These are phyloP conservation scores for Calameuta filiformis DNA, from an alignment of 2,888 invertebrate species.

Conservation along the genomic window DNA sequence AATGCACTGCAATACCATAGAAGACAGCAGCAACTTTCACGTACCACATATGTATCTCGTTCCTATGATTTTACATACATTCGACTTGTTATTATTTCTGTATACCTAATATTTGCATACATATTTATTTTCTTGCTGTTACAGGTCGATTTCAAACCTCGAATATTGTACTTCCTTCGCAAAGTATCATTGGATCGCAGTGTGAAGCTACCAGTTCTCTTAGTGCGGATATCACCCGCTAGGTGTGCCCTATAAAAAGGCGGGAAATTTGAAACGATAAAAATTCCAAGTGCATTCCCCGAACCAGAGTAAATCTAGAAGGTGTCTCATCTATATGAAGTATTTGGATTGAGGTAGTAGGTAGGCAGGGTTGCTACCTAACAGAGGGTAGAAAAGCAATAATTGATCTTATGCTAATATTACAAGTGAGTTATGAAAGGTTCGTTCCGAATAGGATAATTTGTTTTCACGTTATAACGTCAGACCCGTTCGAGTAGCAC, in stretches of 20 bases:
- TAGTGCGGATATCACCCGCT: background rate
- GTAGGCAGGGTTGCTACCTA: background rate
- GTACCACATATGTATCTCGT: background rate
- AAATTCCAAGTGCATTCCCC: background rate
- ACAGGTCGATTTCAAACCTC: background rate
- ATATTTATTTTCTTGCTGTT: background rate
- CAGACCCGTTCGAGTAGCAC: background rate
- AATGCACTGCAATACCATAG: background rate
- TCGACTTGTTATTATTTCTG: background rate
- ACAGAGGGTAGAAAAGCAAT: conserved; percentile 47
- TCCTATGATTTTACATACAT: background rate
- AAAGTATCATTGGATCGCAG: background rate
- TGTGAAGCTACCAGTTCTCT: background rate
- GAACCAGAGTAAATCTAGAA: background rate
- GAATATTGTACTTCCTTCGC: background rate
- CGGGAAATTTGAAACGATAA: background rate
- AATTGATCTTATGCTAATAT: conserved; percentile 58
- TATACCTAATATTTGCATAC: background rate
- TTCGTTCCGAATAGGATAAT: conserved; percentile 56
- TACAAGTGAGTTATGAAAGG: conserved; percentile 52
- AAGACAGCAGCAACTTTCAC: background rate
- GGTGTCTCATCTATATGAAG: background rate
- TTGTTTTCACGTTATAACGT: conserved; percentile 48
- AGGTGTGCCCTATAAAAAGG: background rate
- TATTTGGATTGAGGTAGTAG: background rate